phyloP scores from a whole-genome alignment of 1,140 invertebrate genomes.

The Drosophila littoralis region DNA sequence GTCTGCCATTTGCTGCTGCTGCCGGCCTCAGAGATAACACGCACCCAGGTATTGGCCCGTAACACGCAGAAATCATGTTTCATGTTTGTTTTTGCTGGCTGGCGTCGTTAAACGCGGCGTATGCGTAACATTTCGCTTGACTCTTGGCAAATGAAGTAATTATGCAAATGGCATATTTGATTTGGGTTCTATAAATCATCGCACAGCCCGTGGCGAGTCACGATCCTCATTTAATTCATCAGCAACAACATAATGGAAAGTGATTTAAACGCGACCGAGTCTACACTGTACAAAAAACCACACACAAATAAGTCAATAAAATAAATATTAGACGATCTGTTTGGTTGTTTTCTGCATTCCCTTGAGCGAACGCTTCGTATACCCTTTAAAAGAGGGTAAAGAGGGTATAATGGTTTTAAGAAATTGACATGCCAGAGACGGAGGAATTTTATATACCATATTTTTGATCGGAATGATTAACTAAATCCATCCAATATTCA shows the following conservation, averaged over 20 bases:
- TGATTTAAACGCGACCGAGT: neutral
- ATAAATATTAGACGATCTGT: conserved; percentile 17
- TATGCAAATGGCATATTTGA: conserved; percentile 75
- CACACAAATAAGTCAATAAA: conserved; percentile 9
- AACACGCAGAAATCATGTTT: conserved; percentile 59
- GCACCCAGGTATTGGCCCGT: conserved; percentile 1
- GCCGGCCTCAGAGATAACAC: conserved; percentile 9
- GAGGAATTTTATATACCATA: no score
- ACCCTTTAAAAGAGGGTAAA: no score
- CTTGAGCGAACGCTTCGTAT: neutral
- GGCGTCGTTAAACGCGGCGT: conserved; percentile 39
- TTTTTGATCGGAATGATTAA: no score
- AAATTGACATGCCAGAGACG: no score
- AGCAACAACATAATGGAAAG: neutral
- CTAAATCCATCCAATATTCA: no score
- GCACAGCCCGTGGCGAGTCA: conserved; percentile 56
- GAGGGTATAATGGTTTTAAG: no score
- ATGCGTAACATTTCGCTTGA: conserved; percentile 49
- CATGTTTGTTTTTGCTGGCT: neutral
- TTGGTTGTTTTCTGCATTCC: neutral
- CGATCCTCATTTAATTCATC: conserved; percentile 59
- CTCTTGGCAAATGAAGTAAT: conserved; percentile 70
- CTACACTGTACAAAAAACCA: conserved; percentile 12
- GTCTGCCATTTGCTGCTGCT: conserved; percentile 1
- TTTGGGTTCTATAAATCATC: conserved; percentile 72